Conservation (phyloP, 2,113 vertebrate species). For the Carlito syrichta region DNA sequence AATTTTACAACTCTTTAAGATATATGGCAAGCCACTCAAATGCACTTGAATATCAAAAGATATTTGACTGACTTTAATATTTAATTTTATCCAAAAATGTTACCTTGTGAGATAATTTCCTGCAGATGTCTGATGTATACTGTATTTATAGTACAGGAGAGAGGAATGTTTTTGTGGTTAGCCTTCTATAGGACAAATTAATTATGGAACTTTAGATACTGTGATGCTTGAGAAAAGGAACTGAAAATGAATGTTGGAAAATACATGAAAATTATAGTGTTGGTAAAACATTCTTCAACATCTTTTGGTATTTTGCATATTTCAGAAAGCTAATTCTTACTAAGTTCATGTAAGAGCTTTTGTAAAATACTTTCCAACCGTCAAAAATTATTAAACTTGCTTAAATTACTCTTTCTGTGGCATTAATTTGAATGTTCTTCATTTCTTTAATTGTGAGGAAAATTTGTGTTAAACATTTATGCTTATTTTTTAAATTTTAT, state of each 20-base stretch:
- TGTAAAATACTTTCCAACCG: background rate
- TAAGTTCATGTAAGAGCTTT: background rate
- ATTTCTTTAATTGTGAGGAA: background rate
- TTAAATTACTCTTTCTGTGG: background rate
- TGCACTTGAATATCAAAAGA: background rate
- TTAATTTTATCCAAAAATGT: background rate
- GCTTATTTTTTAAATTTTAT: no score
- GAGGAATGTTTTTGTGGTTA: background rate
- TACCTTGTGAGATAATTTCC: background rate
- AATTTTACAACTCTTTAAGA: background rate
- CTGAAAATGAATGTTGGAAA: background rate
- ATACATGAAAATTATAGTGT: background rate
- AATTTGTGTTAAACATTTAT: background rate
- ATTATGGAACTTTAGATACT: background rate
- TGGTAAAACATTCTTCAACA: background rate
- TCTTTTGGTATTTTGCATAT: background rate
- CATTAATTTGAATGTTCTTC: background rate
- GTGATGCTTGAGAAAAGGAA: background rate
- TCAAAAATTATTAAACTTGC: background rate
- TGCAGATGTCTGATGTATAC: background rate
- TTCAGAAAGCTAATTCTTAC: background rate
- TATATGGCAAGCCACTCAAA: background rate
- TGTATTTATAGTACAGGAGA: fast-evolving
- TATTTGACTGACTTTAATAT: background rate
- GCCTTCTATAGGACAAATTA: background rate